These are phyloP conservation scores for Onychomys arenicola DNA, from an alignment of 2,797 vertebrate genomes.

Conservation along the genomic window DNA sequence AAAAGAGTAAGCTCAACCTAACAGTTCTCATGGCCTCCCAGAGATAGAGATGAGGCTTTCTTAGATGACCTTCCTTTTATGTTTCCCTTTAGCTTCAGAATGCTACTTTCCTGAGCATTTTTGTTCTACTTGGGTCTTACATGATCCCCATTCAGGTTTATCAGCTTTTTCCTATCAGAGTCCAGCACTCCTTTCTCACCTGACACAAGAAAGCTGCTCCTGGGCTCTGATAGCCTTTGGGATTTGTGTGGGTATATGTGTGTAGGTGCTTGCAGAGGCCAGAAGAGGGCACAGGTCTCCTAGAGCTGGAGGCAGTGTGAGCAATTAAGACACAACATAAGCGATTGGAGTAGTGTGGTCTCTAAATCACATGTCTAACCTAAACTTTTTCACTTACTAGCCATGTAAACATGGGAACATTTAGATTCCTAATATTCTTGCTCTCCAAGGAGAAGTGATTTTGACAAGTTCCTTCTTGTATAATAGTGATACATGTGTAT, in stretches of 20 bases:
- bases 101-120: neutral
- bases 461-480: neutral
- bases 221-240: neutral
- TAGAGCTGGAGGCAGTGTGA: neutral
- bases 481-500: neutral
- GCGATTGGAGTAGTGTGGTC: neutral
- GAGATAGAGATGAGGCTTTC: no score
- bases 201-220: neutral
- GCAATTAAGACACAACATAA: neutral
- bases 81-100: neutral
- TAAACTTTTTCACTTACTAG: neutral
- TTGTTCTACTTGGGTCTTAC: neutral
- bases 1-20: no score
- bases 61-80: no score
- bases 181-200: neutral
- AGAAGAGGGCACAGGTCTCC: neutral
- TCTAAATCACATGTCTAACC: neutral
- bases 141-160: neutral
- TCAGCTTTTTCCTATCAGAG: neutral
- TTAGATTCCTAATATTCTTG: neutral
- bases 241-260: neutral
- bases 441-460: neutral
- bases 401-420: neutral
- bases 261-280: neutral
- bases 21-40: no score